phyloP scores from a whole-genome alignment of 2,888 invertebrate species.

The Endotricha flammealis region DNA sequence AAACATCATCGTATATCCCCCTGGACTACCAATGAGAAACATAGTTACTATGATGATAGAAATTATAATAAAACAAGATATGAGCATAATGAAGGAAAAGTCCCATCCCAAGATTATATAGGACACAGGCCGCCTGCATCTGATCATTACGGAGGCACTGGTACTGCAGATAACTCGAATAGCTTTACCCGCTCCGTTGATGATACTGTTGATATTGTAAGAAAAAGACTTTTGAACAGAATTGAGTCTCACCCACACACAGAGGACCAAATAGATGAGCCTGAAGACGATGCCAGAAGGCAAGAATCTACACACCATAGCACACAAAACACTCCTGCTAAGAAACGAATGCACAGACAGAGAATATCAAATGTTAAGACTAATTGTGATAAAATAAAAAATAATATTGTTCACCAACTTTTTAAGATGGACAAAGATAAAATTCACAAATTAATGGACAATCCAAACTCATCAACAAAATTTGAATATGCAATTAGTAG shows the following conservation, averaged over 20 bases:
- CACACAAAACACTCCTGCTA: constrained; percentile 40
- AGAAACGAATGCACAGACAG: constrained; percentile 41
- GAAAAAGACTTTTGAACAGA: constrained; percentile 54
- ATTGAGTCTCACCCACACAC: constrained; percentile 40
- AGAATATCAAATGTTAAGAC: constrained; percentile 36
- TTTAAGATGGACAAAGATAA: constrained; percentile 73
- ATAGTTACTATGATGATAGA: constrained; percentile 35
- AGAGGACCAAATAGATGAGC: constrained; percentile 27
- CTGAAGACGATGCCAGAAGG: constrained; percentile 26
- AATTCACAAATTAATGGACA: constrained; percentile 69
- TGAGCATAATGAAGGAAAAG: constrained; percentile 27
- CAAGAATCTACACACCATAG: constrained; percentile 22
- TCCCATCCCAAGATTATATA: constrained; percentile 39
- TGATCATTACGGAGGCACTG: constrained; percentile 59
- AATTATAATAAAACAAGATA: constrained; percentile 23
- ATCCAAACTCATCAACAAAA: constrained; percentile 70
- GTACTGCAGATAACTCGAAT: constrained; percentile 51
- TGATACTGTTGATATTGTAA: constrained; percentile 66
- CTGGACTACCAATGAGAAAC: constrained; percentile 39
- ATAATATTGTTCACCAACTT: constrained; percentile 67
- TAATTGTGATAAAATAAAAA: constrained; percentile 66
- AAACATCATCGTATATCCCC: constrained; percentile 25
- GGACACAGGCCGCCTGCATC: constrained; percentile 69
- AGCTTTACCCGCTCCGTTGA: constrained; percentile 62
- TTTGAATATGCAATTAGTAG: constrained; percentile 73